Evolutionary conservation across 2,888 invertebrate genomes (phyloP), one percentile per base, ranked within the genome.

Genomic region (Philereme vetulata): DNA sequence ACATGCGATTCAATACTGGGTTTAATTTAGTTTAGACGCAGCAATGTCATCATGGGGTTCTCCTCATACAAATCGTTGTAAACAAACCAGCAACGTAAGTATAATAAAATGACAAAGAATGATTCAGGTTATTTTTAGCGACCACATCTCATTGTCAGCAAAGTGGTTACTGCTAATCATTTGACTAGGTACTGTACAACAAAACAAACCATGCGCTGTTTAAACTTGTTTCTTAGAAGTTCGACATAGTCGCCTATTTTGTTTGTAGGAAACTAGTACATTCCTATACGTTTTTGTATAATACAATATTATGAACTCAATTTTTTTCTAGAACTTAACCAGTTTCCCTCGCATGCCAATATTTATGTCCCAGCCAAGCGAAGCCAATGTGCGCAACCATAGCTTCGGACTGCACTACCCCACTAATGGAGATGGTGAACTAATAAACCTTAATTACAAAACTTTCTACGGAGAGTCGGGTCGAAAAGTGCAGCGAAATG

Each of bases 401-500:
- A 46, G 48, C 36, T 44, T 36, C 36, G 9, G 9, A 21, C 45
- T 45, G 49, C 48, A 58, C 36, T 50, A 35, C 6, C 50, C 54
- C 8, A 54, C 40, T 54, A 45, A 50, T 45, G 33, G 7, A 34
- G 48, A 55, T 42, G 57, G 56, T 42, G 49, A 60, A 56, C 47
- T 49, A 53, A 60, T 64, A 64, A 62, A 62, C 52, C 56, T 63
- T 62, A 55, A 61, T 61, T 54, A 70, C 75, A 73, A 72, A 77
- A 80, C 88, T 89, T 90, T 89, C 88, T 87, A 86, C 76, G 71
- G 74, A 73, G 75, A 74, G 80, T 77, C 81, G 75, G 84, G 87
- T 85, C 85, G 84, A 83, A 80, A 82, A 81, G 80, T 81, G 77
- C 77, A 74, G 78, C 77, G 80, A 81, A 76, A 84, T 82, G 82